Base-by-base conservation (phyloP, 2,888 invertebrate genomes). In the Dromius quadrimaculatus region DNA sequence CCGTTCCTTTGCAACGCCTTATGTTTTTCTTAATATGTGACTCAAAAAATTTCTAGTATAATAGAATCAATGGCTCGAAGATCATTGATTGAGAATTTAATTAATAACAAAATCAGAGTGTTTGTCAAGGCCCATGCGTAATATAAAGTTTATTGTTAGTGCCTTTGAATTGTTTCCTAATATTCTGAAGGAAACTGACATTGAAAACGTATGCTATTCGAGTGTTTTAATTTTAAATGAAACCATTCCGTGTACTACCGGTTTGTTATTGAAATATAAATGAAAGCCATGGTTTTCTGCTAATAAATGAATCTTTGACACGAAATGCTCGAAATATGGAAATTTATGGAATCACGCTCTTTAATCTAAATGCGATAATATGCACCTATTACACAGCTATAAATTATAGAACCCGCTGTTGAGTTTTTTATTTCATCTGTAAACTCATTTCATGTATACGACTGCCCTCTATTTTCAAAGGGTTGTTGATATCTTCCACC, bases 291-390 rank as follows among this genome's bases (percentile, higher is more conserved):
- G 59, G 59, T 59, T 59, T 3, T 5, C 36, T 59, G 59, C 19
- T 54, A 59, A 36, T 34, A 59, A 59, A 59, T 59, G 59, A 59
- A 38, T 38, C 20, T 59, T 59, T 59, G 59, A 59, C 59, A 59
- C 19, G 59, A 59, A 59, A 59, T 20, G 38, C 34, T 38, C 20
- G 36, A 59, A 59, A 59, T 59, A 59, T 59, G 59, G 59, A 36
- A 59, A 59, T 36, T 59, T 59, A 59, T 59, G 59, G 59, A 59
- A 59, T 59, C 59, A 19, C 19, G 36, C 34, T 34, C 38, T 20
- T 59, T 34, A 20, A 59, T 59, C 59, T 59, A 59, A 59, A 59
- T 59, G 28, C 59, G 50, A 54, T 54, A 54, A 54, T 54, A 54
- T 54, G 50, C 50, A 54, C 50, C 50, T 54, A 54, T 54, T 54